phyloP scores from a whole-genome alignment of 2,113 vertebrate species.

The Platysternon megacephalum region DNA sequence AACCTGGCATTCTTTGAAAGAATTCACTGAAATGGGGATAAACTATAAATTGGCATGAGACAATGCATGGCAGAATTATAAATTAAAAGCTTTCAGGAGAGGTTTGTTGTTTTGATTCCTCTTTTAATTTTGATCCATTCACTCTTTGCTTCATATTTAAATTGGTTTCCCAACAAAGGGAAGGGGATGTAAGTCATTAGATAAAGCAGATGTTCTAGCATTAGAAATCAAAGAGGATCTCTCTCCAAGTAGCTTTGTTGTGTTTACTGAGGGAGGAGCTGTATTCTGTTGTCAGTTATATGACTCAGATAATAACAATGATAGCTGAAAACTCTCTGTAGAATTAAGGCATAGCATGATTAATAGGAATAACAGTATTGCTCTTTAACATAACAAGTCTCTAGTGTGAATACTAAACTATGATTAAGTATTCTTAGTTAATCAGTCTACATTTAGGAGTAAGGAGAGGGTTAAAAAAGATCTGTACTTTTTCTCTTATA shows the following conservation, averaged over 20 bases:
- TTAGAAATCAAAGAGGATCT: slow-evolving; percentile 1
- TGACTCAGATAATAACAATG: slow-evolving; percentile 2
- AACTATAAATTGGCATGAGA: background rate
- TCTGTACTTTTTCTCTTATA: background rate
- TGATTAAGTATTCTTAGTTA: slow-evolving; percentile 41
- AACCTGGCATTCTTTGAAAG: background rate
- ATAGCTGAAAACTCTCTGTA: slow-evolving; percentile 13
- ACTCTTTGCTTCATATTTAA: slow-evolving; percentile 29
- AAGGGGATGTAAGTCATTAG: background rate
- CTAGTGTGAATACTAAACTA: slow-evolving; percentile 6
- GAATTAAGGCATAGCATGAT: background rate
- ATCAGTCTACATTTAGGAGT: background rate
- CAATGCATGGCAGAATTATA: background rate
- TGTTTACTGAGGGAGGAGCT: background rate
- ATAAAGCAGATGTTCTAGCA: slow-evolving; percentile 12
- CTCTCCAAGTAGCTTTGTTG: background rate
- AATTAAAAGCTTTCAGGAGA: background rate
- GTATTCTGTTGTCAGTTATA: background rate
- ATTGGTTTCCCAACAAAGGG: background rate
- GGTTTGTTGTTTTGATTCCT: slow-evolving; percentile 3
- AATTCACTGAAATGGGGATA: background rate
- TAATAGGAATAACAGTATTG: slow-evolving; percentile 17
- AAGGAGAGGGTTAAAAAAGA: background rate
- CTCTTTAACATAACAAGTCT: background rate
- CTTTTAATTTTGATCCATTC: slow-evolving; percentile 32